These are phyloP conservation scores for Drosophila nannoptera DNA, from an alignment of 1,140 invertebrate genomes.

Conservation along the genomic window DNA sequence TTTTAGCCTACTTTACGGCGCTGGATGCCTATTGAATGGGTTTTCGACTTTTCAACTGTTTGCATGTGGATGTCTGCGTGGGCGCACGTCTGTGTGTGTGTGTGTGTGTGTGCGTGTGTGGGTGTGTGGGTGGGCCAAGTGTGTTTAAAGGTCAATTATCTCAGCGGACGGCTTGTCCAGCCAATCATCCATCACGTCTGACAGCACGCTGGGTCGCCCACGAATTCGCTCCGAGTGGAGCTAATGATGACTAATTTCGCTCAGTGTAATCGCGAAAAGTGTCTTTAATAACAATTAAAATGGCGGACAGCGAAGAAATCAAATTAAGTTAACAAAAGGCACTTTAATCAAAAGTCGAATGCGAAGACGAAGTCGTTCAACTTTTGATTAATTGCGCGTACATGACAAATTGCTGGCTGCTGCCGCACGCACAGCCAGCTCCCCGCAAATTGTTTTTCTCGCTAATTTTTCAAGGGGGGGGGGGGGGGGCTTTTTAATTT, in stretches of 20 bases:
- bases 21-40: constrained; percentile 34
- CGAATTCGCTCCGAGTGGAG: constrained; percentile 50
- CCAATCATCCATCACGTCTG: constrained; percentile 55
- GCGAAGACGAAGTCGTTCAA: constrained; percentile 53
- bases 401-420: constrained; percentile 64
- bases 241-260: constrained; percentile 67
- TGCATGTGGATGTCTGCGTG: constrained; percentile 3
- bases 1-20: constrained; percentile 73
- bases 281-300: constrained; percentile 64
- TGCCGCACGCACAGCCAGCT: constrained; percentile 46
- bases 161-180: constrained; percentile 35
- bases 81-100: not conserved
- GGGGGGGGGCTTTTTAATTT: constrained; percentile 49
- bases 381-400: constrained; percentile 72
- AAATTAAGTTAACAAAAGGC: constrained; percentile 12
- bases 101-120: constrained; percentile 14
- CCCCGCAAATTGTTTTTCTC: constrained; percentile 46
- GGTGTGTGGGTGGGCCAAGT: constrained; percentile 56
- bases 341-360: constrained; percentile 29
- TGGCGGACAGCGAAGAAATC: not conserved
- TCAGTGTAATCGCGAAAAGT: constrained; percentile 36
- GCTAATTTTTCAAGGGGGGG: constrained; percentile 20
- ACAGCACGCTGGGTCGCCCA: constrained; percentile 45
- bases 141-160: constrained; percentile 74
- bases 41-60: constrained; percentile 36